Evolutionary conservation across 2,113 vertebrate genomes (phyloP), one percentile per base, ranked within the genome.

Genomic region (Menidia beryllina): DNA sequence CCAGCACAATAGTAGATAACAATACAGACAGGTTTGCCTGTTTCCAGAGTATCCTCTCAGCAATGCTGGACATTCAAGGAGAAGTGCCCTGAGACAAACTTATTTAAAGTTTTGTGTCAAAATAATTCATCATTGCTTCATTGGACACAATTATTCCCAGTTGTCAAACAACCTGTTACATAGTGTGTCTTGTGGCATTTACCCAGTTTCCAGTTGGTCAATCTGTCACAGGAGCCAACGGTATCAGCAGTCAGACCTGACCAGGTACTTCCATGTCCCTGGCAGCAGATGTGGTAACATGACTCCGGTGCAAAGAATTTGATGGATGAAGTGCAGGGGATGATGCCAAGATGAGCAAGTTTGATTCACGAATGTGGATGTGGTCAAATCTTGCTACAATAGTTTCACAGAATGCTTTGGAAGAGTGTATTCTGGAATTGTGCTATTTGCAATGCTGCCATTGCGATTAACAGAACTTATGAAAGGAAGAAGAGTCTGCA

Each of bases 211-310:
- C 47, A 34, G n/a, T 23, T 50, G 27, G 45, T 20, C 6, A 50
- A 50, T 36, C 9, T 48, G 4, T 50, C 60, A 63, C 27, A 23
- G n/a, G 47, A 64, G 56, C 53, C 53, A 61, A 23, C 27, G n/a
- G 52, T 59, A 53, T 63, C 57, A 47, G 23, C 30, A 60, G 14
- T 47, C 64, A 47, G 7, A 59, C 71, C 64, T 14, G 52, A 66
- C 52, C 17, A 38, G 49, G 72, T 56, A 69, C 38, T 72, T 49
- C 50, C 41, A 58, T 59, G 49, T 13, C 30, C 36, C 48, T 52
- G 25, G 48, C 69, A 79, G 61, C n/a, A 26, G 50, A 61, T 62
- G 73, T 64, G 7, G 75, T 19, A 84, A 87, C 83, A 60, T 41
- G 73, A 87, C 26, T 45, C 74, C 53, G 25, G 51, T 50, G 51